Base-by-base conservation (phyloP, 2,113 vertebrate genomes). In the Marcusenius ussheri region DNA sequence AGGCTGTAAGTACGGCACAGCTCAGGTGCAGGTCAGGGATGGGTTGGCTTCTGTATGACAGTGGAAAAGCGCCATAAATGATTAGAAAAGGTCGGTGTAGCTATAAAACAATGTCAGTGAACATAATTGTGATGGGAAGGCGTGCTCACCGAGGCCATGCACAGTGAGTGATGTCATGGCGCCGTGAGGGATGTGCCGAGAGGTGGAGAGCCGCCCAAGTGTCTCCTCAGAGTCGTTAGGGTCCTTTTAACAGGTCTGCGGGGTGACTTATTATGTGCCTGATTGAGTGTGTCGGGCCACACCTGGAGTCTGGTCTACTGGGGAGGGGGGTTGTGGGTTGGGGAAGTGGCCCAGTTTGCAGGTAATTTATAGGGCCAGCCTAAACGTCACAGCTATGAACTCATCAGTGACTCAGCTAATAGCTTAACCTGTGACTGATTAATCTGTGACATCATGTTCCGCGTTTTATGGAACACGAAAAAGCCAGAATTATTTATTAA, bases 331-430 rank as follows among this genome's bases (percentile, higher is more conserved):
- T 0, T 17, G 49, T n/a, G 47, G 46, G 84, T 51, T 15, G 46
- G 49, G 46, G 80, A 77, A 39, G 31, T 77, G 42, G 74, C n/a
- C 24, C 31, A 35, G 87, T 58, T 50, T 88, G 19, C 87, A 88
- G 87, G 87, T 90, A 88, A 90, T 88, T 90, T 90, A 90, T 50
- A 84, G 35, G 45, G 24, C 35, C 87, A 56, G 49, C 88, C 51
- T 21, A 86, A 88, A 27, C 27, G 70, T 87, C 24, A 31, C 51
- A 89, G 83, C 85, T 87, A 87, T 91, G 88, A 92, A 92, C 87
- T 92, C 92, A 91, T 90, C 88, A 88, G 77, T 89, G 83, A 89
- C 87, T 92, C 90, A 91, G 87, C 91, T 84, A 93, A 92, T 70
- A 88, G 77, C 42, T 88, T 70, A 83, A 89, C 90, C 87, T 83